phyloP scores from a whole-genome alignment of 2,888 invertebrate genomes.

The Diloba caeruleocephala region DNA sequence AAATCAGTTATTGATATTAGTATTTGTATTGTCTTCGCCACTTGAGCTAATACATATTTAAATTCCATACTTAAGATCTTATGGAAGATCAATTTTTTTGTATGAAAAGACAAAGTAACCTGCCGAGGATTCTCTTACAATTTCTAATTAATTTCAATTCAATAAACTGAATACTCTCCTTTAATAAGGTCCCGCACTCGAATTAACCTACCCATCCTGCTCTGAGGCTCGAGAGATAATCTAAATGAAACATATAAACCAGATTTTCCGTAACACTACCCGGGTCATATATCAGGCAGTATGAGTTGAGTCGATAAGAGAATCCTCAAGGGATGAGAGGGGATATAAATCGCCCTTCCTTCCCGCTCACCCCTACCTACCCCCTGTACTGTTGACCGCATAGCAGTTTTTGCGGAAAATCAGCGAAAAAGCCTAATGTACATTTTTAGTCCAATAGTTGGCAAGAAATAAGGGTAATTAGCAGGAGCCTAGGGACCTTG shows the following conservation, averaged over 20 bases:
- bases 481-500: slow-evolving; percentile 10
- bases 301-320: slow-evolving; percentile 72
- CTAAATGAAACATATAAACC: slow-evolving; percentile 65
- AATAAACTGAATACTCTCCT: slow-evolving; percentile 5
- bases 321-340: slow-evolving; percentile 69
- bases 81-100: background rate
- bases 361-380: slow-evolving; percentile 33
- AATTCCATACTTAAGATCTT: no score
- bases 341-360: slow-evolving; percentile 65
- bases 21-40: no score
- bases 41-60: no score
- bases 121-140: background rate
- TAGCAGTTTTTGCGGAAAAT: slow-evolving; percentile 52
- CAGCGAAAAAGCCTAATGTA: slow-evolving; percentile 53
- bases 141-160: slow-evolving; percentile 30
- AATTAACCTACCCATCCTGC: slow-evolving; percentile 7
- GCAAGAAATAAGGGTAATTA: slow-evolving; percentile 49
- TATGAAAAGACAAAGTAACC: no score
- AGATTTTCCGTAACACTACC: slow-evolving; percentile 59
- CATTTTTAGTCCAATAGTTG: slow-evolving; percentile 38
- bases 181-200: slow-evolving; percentile 9
- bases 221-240: slow-evolving; percentile 51
- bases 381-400: slow-evolving; percentile 51
- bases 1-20: no score
- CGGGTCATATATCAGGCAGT: slow-evolving; percentile 68